Percentiles rank a stretch among this genome's conserved stretches.
phyloP scores from a whole-genome alignment of 2,797 vertebrate genomes.

The Anguilla marmorata region DNA sequence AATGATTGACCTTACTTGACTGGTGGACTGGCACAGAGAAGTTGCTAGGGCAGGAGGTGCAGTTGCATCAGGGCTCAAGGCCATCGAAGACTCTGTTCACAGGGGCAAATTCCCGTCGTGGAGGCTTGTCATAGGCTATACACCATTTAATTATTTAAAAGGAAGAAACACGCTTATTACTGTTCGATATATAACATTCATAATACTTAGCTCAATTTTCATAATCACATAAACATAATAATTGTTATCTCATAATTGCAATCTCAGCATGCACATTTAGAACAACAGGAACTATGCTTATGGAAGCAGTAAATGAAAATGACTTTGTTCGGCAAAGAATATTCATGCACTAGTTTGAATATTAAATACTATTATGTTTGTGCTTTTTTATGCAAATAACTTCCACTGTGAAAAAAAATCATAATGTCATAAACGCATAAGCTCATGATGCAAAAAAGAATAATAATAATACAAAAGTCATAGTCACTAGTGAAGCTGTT shows the following conservation, averaged over 20 bases:
- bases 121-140: neutral
- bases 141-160: neutral
- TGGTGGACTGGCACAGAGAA: neutral
- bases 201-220: neutral
- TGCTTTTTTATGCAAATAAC: neutral
- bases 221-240: constrained; percentile 5
- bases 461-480: neutral
- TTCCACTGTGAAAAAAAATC: too few species aligned
- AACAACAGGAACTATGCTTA: neutral
- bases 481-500: neutral
- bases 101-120: neutral
- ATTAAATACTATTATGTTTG: neutral
- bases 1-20: neutral
- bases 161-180: neutral
- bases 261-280: neutral
- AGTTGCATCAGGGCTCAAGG: neutral
- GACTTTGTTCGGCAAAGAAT: neutral
- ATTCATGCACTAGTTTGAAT: neutral
- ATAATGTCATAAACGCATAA: too few species aligned
- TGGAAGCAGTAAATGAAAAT: neutral
- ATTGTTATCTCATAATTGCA: neutral
- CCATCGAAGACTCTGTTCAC: neutral
- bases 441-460: neutral
- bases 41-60: neutral
- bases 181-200: neutral